These are phyloP conservation scores for Campoplex capitator DNA, from an alignment of 2,888 invertebrate genomes.

Conservation along the genomic window DNA sequence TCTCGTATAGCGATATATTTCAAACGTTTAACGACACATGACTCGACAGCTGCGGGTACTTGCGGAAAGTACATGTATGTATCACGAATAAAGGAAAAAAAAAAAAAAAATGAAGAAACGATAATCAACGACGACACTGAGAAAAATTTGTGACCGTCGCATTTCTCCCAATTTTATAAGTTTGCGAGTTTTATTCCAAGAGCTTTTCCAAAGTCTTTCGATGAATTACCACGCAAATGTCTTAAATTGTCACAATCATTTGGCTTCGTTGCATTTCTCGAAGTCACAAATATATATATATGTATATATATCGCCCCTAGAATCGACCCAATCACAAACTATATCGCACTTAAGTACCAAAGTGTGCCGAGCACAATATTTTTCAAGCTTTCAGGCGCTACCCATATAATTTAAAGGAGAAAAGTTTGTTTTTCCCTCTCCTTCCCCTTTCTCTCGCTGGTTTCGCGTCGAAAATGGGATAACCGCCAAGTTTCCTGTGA, in stretches of 20 bases:
- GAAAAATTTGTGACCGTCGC: conserved; percentile 20
- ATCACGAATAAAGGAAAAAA: conserved; percentile 8
- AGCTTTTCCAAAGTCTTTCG: conserved; percentile 28
- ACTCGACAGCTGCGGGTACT: conserved; percentile 59
- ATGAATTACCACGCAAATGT: conserved; percentile 17
- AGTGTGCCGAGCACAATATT: conserved; percentile 81
- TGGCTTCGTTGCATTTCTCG: conserved; percentile 16
- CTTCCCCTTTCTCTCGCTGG: background rate
- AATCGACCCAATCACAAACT: conserved; percentile 57
- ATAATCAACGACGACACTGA: conserved; percentile 33
- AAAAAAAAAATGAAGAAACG: background rate
- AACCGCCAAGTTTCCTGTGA: conserved; percentile 46
- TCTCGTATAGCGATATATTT: conserved; percentile 66
- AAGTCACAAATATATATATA: conserved; percentile 46
- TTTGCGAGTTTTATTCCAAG: conserved; percentile 11
- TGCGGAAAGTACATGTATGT: conserved; percentile 35
- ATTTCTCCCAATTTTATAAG: background rate
- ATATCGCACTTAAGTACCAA: conserved; percentile 78
- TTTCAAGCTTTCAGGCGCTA: conserved; percentile 78
- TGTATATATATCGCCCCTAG: conserved; percentile 22
- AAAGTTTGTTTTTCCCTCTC: conserved; percentile 17
- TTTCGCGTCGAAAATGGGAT: conserved; percentile 30
- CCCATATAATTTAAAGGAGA: conserved; percentile 71
- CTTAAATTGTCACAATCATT: conserved; percentile 37
- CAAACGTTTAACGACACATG: conserved; percentile 64